A percentile compares a stretch with the other conserved stretches of the same genome.
phyloP scores from a whole-genome alignment of 2,888 invertebrate species.

The Orthonevra nobilis region DNA sequence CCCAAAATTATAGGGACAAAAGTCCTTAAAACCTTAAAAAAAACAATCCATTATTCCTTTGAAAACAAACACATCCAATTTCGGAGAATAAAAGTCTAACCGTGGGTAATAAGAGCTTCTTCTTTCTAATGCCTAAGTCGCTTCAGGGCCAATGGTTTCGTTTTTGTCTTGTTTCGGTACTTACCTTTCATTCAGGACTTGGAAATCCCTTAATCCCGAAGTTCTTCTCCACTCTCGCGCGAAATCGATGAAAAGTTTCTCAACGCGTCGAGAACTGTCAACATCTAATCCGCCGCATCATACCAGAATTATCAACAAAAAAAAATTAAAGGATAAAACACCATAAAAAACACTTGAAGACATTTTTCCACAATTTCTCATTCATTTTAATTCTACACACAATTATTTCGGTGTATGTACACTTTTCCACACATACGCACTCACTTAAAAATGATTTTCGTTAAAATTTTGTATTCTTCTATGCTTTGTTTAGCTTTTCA shows the following conservation, averaged over 20 bases:
- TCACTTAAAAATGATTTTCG: slow-evolving; percentile 16
- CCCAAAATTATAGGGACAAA: no score
- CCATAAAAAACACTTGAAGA: slow-evolving; percentile 1
- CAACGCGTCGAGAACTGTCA: slow-evolving; percentile 37
- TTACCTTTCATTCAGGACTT: slow-evolving; percentile 49
- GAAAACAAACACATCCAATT: no score
- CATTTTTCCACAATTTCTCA: slow-evolving; percentile 45
- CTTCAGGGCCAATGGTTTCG: no score
- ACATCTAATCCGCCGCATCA: slow-evolving; percentile 43
- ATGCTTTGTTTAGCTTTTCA: slow-evolving; percentile 10
- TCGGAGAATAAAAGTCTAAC: no score
- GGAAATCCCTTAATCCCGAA: slow-evolving; percentile 34
- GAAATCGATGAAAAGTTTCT: slow-evolving; percentile 45
- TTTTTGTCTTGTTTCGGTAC: no score
- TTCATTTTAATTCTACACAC: slow-evolving; percentile 62
- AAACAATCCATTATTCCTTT: no score
- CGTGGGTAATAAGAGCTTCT: no score
- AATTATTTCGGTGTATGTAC: slow-evolving; percentile 57
- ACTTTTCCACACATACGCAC: slow-evolving; percentile 36
- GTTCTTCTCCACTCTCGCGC: slow-evolving; percentile 7
- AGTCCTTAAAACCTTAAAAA: no score
- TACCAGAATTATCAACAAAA: neutral
- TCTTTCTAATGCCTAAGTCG: no score
- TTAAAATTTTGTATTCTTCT: neutral
- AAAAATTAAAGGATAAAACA: neutral